Evolutionary conservation across 2,888 invertebrate species (phyloP), one percentile per base, ranked within the genome.

Genomic region (Acholoe squamosa): DNA sequence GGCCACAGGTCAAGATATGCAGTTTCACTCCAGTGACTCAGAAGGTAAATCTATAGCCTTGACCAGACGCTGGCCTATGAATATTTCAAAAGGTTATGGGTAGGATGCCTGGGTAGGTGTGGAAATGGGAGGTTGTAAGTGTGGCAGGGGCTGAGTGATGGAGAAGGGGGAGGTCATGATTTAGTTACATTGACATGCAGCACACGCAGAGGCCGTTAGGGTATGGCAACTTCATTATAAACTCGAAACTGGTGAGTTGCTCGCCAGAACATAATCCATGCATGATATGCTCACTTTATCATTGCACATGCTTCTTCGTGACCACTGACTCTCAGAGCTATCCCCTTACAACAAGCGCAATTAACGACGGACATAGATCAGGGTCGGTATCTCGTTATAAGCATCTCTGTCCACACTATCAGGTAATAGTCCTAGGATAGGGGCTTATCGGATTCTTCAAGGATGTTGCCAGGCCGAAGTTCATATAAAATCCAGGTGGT

Each of bases 31-130:
- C 28, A 71, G 71, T 71, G 71, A 71, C 71, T 71, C 71, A 71
- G 71, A 71, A 71, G 31, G 31, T 71, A 71, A 71, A 71, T 71
- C 71, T 71, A 28, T 71, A 71, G 31, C 71, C n/a, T 28, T 71
- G 71, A 0, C 31, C 71, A 71, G 71, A 71, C 71, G 14, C 28
- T 19, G 71, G 28, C 28, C 31, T 71, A 71, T 71, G 71, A 71
- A 71, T 71, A 71, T 71, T 71, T 71, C 19, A 71, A 25, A 71
- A 25, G 71, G 71, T 71, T 28, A 28, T 71, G 25, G 25, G 71
- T 71, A 28, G 31, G 0, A 28, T 22, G 71, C 25, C 71, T 14
- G 71, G 71, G 71, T n/a, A 28, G 71, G 25, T 25, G 71, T 71
- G 71, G 25, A 61, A 61, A 71, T 25, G 71, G 71, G 31, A n/a